Percentiles rank a stretch among this genome's conserved stretches.
Evolutionary conservation across 2,113 vertebrate genomes (phyloP).

Genomic region (Uropsilus gracilis): DNA sequence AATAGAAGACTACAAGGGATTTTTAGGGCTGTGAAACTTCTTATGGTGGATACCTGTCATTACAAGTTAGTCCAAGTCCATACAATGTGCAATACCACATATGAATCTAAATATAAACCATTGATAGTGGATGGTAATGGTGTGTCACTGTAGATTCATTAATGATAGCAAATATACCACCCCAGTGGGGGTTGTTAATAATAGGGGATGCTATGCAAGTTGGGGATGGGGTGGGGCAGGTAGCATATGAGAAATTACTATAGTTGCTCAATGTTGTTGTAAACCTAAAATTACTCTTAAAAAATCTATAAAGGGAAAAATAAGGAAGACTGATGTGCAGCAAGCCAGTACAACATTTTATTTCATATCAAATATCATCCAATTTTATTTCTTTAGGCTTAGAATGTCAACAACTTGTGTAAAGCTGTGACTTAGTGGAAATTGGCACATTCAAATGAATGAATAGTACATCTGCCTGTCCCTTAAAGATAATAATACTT

Average conservation of each 20-base stretch:
- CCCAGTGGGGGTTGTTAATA: background rate
- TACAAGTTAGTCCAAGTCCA: background rate
- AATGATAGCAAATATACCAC: background rate
- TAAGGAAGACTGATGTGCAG: background rate
- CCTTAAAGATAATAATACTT: slow-evolving; percentile 23
- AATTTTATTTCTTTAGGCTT: slow-evolving; percentile 41
- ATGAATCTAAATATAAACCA: background rate
- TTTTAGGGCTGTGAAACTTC: background rate
- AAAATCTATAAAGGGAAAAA: background rate
- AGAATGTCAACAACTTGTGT: slow-evolving; percentile 36
- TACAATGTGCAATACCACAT: background rate
- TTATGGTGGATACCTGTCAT: background rate
- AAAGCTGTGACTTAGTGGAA: background rate
- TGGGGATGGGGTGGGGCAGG: background rate
- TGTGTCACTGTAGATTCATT: background rate
- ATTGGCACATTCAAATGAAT: slow-evolving; percentile 28
- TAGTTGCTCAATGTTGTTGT: background rate
- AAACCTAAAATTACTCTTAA: background rate
- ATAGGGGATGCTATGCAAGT: background rate
- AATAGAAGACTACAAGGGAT: background rate
- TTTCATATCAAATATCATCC: slow-evolving; percentile 31
- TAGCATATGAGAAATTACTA: background rate
- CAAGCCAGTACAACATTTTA: background rate
- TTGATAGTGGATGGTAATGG: background rate
- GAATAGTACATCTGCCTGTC: background rate